These are phyloP conservation scores for Cynoglossus semilaevis DNA, from an alignment of 2,113 vertebrate species.

Conservation along the genomic window DNA sequence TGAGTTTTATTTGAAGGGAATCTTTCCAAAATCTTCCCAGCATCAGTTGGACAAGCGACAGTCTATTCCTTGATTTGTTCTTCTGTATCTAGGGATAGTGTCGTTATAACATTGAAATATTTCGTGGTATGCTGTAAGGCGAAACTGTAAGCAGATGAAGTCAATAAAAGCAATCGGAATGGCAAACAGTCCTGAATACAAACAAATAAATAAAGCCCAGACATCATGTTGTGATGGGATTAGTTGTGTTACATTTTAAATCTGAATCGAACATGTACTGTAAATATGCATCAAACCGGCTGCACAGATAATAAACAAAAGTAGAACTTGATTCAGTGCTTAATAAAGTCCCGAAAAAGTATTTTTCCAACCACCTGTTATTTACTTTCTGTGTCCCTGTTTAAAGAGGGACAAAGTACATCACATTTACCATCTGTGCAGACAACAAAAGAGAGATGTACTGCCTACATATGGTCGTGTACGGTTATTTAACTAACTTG, in stretches of 20 bases:
- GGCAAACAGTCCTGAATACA: conserved; percentile 11
- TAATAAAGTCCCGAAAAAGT: conserved; percentile 24
- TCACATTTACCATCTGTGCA: no score
- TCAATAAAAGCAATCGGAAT: conserved; percentile 36
- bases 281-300: conserved; percentile 7
- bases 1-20: conserved; percentile 29
- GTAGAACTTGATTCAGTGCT: conserved; percentile 13
- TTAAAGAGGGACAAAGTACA: no score
- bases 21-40: conserved; percentile 24
- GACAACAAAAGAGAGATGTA: conserved; percentile 4
- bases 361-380: conserved; percentile 19
- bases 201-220: conserved; percentile 15
- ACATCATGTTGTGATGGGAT: conserved; percentile 1
- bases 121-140: conserved; percentile 18
- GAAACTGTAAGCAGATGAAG: conserved; percentile 52
- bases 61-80: conserved; percentile 36
- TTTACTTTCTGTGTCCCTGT: conserved; percentile 13
- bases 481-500: conserved; percentile 4
- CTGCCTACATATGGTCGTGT: conserved; percentile 5
- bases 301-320: conserved; percentile 5
- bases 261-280: not conserved
- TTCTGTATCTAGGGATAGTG: conserved; percentile 21
- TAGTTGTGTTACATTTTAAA: conserved; percentile 3
- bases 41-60: conserved; percentile 15
- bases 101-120: conserved; percentile 33